Evolutionary conservation across 2,888 invertebrate genomes (phyloP).

Genomic region (Agriopis marginaria): DNA sequence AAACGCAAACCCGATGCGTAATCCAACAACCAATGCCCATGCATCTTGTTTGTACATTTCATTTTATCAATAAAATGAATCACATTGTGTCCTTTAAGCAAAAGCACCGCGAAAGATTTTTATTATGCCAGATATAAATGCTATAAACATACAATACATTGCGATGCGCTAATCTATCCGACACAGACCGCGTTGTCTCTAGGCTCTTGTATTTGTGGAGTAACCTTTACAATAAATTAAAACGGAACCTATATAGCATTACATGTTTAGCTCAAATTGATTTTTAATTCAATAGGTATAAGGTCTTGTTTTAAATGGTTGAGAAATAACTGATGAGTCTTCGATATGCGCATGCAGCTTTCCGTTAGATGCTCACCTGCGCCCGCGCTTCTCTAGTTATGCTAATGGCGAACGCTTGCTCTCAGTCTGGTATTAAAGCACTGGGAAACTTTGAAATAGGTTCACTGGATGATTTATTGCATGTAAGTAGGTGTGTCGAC

Average conservation of each 20-base stretch:
- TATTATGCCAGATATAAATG: slow-evolving; percentile 65
- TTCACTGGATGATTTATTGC: slow-evolving; percentile 58
- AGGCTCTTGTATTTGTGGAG: slow-evolving; percentile 63
- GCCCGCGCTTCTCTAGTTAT: slow-evolving; percentile 83
- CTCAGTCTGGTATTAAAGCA: slow-evolving; percentile 58
- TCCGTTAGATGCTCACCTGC: slow-evolving; percentile 84
- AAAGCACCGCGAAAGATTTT: slow-evolving; percentile 61
- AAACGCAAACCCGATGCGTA: slow-evolving; percentile 53
- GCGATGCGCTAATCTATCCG: slow-evolving; percentile 75
- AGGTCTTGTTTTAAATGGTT: slow-evolving; percentile 66
- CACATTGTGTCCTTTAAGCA: slow-evolving; percentile 54
- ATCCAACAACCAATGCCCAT: slow-evolving; percentile 58
- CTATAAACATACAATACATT: slow-evolving; percentile 74
- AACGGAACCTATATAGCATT: slow-evolving; percentile 45
- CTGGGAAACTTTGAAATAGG: slow-evolving; percentile 64
- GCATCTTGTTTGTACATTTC: slow-evolving; percentile 68
- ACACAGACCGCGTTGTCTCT: slow-evolving; percentile 71
- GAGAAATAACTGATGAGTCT: slow-evolving; percentile 64
- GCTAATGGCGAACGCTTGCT: slow-evolving; percentile 77
- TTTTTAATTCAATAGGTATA: slow-evolving; percentile 59
- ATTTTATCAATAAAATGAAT: slow-evolving; percentile 70
- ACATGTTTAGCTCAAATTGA: slow-evolving; percentile 51
- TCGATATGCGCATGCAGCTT: slow-evolving; percentile 70
- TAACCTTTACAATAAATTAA: slow-evolving; percentile 66
- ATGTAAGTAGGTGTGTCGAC: slow-evolving; percentile 46